Percentiles rank a stretch among this genome's conserved stretches.
These are phyloP conservation scores for Dinoponera quadriceps DNA, from an alignment of 1,140 invertebrate species.

Conservation along the genomic window DNA sequence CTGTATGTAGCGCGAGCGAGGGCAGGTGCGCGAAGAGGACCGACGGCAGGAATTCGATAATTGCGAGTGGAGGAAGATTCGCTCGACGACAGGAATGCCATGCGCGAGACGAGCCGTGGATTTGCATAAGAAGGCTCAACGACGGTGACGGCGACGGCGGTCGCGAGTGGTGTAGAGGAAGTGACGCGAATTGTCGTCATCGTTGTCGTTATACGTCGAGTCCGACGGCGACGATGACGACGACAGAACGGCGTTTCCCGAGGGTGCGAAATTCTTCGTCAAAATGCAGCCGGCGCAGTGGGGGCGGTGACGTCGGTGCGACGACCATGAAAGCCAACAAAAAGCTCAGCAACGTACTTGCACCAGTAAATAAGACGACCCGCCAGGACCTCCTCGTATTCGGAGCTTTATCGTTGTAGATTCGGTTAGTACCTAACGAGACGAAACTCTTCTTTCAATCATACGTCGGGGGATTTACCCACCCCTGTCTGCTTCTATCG, in stretches of 20 bases:
- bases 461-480: not conserved
- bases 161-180: not conserved
- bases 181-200: not conserved
- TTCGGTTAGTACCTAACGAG: slow-evolving; percentile 66
- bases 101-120: slow-evolving; percentile 32
- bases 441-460: slow-evolving; percentile 38
- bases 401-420: slow-evolving; percentile 73
- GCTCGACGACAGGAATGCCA: slow-evolving; percentile 46
- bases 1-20: slow-evolving; percentile 9
- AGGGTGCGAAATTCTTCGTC: slow-evolving; percentile 30
- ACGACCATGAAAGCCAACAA: slow-evolving; percentile 66
- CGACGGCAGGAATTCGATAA: slow-evolving; percentile 73
- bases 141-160: slow-evolving; percentile 2
- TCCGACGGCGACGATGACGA: slow-evolving; percentile 19
- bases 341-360: slow-evolving; percentile 67
- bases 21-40: slow-evolving; percentile 48
- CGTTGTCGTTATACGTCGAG: slow-evolving; percentile 12
- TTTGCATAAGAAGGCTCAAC: slow-evolving; percentile 54
- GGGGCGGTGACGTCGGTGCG: slow-evolving; percentile 25
- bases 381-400: slow-evolving; percentile 69
- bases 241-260: slow-evolving; percentile 12
- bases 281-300: slow-evolving; percentile 53
- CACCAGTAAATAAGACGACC: slow-evolving; percentile 34
- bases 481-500: not conserved
- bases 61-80: slow-evolving; percentile 64